phyloP scores from a whole-genome alignment of 92 coral and sea anemone species.

The Paragorgia papillata region DNA sequence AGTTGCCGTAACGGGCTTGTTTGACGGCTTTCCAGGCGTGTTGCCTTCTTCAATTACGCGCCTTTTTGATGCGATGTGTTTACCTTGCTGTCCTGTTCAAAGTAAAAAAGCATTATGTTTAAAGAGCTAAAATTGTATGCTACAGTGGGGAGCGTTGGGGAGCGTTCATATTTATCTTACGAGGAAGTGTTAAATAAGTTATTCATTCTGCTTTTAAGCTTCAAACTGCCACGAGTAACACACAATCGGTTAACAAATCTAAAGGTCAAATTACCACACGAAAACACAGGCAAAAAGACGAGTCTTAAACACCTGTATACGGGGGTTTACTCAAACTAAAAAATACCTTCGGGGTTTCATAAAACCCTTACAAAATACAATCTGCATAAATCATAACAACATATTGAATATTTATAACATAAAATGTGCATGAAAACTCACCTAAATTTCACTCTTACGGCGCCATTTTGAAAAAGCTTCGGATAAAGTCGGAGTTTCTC shows the following conservation, averaged over 20 bases:
- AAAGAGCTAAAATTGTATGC: conserved; percentile 19
- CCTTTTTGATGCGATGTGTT: conserved; percentile 56
- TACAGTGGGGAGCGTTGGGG: conserved; percentile 60
- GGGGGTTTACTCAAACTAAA: background rate
- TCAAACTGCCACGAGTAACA: conserved; percentile 1
- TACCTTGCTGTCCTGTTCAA: background rate
- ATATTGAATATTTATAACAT: background rate
- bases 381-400: background rate
- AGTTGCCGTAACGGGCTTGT: background rate
- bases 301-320: background rate
- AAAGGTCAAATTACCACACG: conserved; percentile 45
- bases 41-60: conserved; percentile 14
- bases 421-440: conserved; percentile 34
- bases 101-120: conserved; percentile 6
- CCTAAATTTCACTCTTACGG: conserved; percentile 12
- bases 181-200: conserved; percentile 26
- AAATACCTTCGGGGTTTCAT: conserved; percentile 5
- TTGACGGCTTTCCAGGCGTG: conserved; percentile 47
- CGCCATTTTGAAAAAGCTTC: conserved; percentile 54
- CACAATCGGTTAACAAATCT: conserved; percentile 6
- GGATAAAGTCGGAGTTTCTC: too few species aligned
- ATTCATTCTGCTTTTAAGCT: background rate
- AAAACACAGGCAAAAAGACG: conserved; percentile 7
- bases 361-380: background rate
- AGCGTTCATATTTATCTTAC: conserved; percentile 40